Evolutionary conservation across 2,888 invertebrate species (phyloP).

Genomic region (Campoletis raptor): DNA sequence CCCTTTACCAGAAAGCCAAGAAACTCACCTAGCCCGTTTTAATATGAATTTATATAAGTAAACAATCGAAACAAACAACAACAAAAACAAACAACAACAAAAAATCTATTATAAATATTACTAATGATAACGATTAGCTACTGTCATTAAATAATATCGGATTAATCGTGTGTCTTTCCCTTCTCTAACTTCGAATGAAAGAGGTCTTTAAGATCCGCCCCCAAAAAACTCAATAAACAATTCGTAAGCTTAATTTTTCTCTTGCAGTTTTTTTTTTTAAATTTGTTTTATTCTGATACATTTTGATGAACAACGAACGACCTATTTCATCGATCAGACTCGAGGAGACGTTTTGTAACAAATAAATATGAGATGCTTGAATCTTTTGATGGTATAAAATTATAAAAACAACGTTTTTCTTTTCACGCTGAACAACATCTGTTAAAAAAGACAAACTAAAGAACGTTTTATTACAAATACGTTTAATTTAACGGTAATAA

Average conservation of each 20-base stretch:
- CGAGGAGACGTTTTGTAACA: conserved; percentile 37
- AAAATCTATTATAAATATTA: conserved; percentile 80
- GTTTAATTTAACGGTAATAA: not conserved
- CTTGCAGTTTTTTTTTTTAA: conserved; percentile 15
- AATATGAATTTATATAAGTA: conserved; percentile 79
- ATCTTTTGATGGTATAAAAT: not conserved
- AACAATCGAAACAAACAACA: conserved; percentile 66
- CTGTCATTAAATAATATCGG: conserved; percentile 75
- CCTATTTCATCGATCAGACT: conserved; percentile 4
- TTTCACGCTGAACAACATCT: not conserved
- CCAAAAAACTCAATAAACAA: conserved; percentile 18
- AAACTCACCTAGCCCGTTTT: conserved; percentile 93
- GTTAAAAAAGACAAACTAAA: not conserved
- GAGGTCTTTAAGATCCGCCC: not conserved
- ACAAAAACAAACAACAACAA: conserved; percentile 46
- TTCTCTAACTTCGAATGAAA: conserved; percentile 48
- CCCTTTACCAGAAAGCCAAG: conserved; percentile 99
- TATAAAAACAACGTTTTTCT: not conserved
- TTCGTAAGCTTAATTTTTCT: conserved; percentile 24
- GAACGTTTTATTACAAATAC: no score
- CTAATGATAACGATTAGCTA: conserved; percentile 77
- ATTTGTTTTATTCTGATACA: conserved; percentile 16
- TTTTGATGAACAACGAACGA: conserved; percentile 9
- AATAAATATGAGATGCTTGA: conserved; percentile 28
- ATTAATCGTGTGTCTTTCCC: conserved; percentile 72